A percentile compares a stretch with the other conserved stretches of the same genome.
Evolutionary conservation across 1,140 invertebrate genomes (phyloP).

Genomic region (Zaprionus nigranus): DNA sequence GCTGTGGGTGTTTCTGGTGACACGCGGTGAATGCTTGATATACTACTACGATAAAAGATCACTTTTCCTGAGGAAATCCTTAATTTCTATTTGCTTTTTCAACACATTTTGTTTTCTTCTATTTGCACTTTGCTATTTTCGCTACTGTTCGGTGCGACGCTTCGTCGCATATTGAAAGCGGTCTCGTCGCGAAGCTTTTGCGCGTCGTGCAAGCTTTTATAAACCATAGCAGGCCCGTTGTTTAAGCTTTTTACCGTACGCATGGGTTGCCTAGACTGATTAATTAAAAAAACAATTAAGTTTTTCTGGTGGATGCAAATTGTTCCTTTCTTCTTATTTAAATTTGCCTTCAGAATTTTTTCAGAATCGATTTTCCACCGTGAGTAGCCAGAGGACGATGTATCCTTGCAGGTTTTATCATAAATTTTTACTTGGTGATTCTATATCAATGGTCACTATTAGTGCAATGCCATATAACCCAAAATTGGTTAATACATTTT

Average conservation of each 20-base stretch:
- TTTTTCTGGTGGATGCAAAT: too few relatives aligned
- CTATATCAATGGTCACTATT: too few relatives aligned
- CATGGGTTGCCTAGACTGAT: not conserved
- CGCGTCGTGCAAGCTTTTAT: conserved; percentile 22
- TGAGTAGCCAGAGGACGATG: too few relatives aligned
- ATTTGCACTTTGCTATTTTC: conserved; percentile 24
- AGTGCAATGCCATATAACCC: too few relatives aligned
- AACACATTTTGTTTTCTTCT: conserved; percentile 24
- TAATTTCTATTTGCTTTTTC: conserved; percentile 15
- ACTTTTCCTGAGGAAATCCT: conserved; percentile 18
- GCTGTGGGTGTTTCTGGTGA: conserved; percentile 8
- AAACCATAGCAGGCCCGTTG: conserved; percentile 25
- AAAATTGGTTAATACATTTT: too few relatives aligned
- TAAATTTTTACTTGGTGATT: too few relatives aligned
- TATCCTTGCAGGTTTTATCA: too few relatives aligned
- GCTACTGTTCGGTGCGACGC: conserved; percentile 44
- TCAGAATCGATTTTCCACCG: too few relatives aligned
- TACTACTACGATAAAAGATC: conserved; percentile 1
- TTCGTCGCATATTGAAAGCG: conserved; percentile 51
- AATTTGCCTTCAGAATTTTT: too few relatives aligned
- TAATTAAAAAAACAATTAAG: not conserved
- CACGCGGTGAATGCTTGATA: conserved; percentile 54
- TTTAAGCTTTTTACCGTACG: conserved; percentile 35
- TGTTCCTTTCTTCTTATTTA: too few relatives aligned
- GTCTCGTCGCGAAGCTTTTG: conserved; percentile 41